Base-by-base conservation (phyloP, 2,888 invertebrate genomes). In the Gibbula magus region DNA sequence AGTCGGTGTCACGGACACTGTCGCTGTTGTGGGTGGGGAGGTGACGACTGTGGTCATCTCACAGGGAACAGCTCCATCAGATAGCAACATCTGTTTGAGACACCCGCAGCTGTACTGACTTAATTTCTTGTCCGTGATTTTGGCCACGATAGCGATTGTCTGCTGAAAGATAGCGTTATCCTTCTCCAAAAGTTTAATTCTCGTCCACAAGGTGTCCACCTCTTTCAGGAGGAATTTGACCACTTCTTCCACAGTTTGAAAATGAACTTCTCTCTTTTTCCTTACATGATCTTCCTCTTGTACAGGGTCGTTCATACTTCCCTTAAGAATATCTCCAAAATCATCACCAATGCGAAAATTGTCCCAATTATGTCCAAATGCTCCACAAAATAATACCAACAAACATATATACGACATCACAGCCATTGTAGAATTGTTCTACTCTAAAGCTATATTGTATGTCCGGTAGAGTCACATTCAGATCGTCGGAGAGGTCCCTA, bases 101-200 rank as follows among this genome's bases (percentile, higher is more conserved):
- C 70, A 70, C 0, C 70, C 70, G 25, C 70, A 70, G n/a, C 70
- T 70, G n/a, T 35, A 35, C 32, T 70, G 29, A 3, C 20, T 7
- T 18, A 70, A 35, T 39, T 70, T 70, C 70, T 70, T 70, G 70
- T 70, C 70, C 13, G 70, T 70, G 70, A 70, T 70, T 35, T 32
- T 70, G 18, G 35, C 35, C 8, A 70, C 39, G 18, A 35, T 39
- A 20, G 70, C 70, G n/a, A 70, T 32, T 8, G 39, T 70, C 20
- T 70, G 29, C n/a, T 70, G 70, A n/a, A 70, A 70, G 13, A 35
- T 70, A 18, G 70, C 70, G 20, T 70, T 70, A 35, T 70, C 70
- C 20, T 32, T 70, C 35, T 70, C 70, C 18, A 70, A 39, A 16
- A 70, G 35, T 20, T 32, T 35, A 2, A 70, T 35, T 25, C 35